These are phyloP conservation scores for Delichon dasypus DNA, from an alignment of 2,797 vertebrate genomes.

Conservation along the genomic window DNA sequence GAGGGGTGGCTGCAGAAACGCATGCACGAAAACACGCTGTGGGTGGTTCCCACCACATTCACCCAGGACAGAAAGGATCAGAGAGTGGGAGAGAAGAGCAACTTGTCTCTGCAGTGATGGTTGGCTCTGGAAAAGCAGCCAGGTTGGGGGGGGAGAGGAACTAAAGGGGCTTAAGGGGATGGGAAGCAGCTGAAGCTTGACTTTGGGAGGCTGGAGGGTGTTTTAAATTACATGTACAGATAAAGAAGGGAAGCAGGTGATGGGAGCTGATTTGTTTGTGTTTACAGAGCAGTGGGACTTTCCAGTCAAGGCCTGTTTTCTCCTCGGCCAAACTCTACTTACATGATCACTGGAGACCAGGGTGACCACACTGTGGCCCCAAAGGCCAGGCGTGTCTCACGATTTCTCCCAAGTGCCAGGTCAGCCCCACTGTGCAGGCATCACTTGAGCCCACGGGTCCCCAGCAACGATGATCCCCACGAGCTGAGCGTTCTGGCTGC, in stretches of 20 bases:
- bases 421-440: neutral
- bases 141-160: conserved; percentile 14
- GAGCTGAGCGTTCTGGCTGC: neutral
- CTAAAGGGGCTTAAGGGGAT: conserved; percentile 53
- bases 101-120: conserved; percentile 59
- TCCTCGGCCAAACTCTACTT: neutral
- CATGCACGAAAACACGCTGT: conserved; percentile 59
- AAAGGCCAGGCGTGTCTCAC: neutral
- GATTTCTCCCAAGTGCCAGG: neutral
- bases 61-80: conserved; percentile 68
- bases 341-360: neutral
- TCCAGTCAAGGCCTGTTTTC: conserved; percentile 37
- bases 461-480: rapidly evolving
- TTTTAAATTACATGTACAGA: conserved; percentile 61
- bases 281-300: conserved; percentile 41
- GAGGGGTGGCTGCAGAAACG: conserved; percentile 59
- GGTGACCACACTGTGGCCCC: neutral
- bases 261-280: conserved; percentile 52
- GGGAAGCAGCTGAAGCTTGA: conserved; percentile 65
- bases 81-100: conserved; percentile 62
- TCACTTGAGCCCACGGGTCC: rapidly evolving
- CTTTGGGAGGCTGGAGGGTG: conserved; percentile 52
- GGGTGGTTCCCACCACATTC: conserved; percentile 63
- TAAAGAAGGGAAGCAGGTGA: conserved; percentile 69
- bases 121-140: conserved; percentile 46